Evolutionary conservation across 2,888 invertebrate species (phyloP).

Genomic region (Drosophila atroscutellata): DNA sequence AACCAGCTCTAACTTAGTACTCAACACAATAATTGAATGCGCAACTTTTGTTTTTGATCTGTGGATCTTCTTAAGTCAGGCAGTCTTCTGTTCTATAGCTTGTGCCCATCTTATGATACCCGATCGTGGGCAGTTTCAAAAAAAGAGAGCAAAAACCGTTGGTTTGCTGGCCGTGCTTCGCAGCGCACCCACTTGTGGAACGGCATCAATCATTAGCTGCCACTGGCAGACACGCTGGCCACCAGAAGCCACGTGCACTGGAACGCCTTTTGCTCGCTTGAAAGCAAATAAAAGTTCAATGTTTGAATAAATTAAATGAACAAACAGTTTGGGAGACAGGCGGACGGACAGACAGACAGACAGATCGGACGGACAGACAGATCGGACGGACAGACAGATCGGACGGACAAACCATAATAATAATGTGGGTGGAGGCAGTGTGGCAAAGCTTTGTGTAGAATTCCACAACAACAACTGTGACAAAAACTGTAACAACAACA

Average conservation of each 20-base stretch:
- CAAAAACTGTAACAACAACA: constrained; percentile 5
- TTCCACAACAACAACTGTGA: constrained; percentile 23
- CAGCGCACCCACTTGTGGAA: constrained; percentile 27
- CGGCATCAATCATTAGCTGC: not conserved
- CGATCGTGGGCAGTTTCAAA: not conserved
- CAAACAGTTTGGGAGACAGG: constrained; percentile 21
- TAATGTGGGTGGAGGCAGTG: constrained; percentile 56
- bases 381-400: not conserved
- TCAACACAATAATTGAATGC: not conserved
- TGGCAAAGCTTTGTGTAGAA: constrained; percentile 23
- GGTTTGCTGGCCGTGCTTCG: constrained; percentile 18
- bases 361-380: not conserved
- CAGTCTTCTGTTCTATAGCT: not conserved
- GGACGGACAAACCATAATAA: constrained; percentile 25
- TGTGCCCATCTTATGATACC: not conserved
- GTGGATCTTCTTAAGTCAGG: not conserved
- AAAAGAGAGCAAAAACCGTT: constrained; percentile 52
- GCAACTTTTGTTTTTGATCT: not conserved
- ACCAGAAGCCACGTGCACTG: constrained; percentile 15
- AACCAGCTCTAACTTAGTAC: too few species aligned
- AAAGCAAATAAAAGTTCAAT: constrained; percentile 73
- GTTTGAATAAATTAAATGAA: constrained; percentile 71
- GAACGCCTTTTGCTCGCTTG: constrained; percentile 50
- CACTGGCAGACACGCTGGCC: not conserved
- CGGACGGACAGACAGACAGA: not conserved